Base-by-base conservation (phyloP, 2,113 vertebrate genomes). In the Scartelaos histophorus region DNA sequence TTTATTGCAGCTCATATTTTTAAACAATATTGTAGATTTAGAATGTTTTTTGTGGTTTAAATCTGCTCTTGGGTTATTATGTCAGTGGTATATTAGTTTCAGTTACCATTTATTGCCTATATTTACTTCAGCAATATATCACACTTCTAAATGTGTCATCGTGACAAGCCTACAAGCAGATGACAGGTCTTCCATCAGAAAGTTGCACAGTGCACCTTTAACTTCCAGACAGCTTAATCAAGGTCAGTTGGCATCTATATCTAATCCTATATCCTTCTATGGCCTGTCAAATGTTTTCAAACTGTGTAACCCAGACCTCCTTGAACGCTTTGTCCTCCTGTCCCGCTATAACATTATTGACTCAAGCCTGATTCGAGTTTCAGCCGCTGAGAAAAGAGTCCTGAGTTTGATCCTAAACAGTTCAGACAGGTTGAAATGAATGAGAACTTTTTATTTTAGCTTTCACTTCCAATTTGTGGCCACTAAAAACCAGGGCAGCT, bases 211-310 rank as follows among this genome's bases (percentile, higher is more conserved):
- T 29, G 4, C 29, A 21, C 51, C n/a, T 54, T 54, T n/a, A 49
- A 70, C 80, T 82, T 25, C 58, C 82, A 82, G 73, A 72, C 73
- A n/a, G 7, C 25, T 79, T 91, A 91, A 91, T 91, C 86, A 91
- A 92, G 89, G 89, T 90, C 86, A 86, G 67, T 2, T 53, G 78
- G 84, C 69, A 81, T 66, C 72, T 73, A 25, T 24, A 51, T 65
- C 70, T 71, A 79, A 24, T 5, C 49, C 7, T 34, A 1, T 47
- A 66, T 61, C 54, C 77, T 64, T 85, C 71, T 77, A 79, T 65
- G 29, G 83, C 45, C 70, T 67, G 46, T 66, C 49, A 56, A 70
- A 62, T 69, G 69, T 71, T 74, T 69, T 67, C 66, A 34, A 64
- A 62, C 66, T 73, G 25, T 79, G 72, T 71, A 56, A 19, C 56